Evolutionary conservation across 2,888 invertebrate species (phyloP).

Genomic region (Drosophila fulvimacula): DNA sequence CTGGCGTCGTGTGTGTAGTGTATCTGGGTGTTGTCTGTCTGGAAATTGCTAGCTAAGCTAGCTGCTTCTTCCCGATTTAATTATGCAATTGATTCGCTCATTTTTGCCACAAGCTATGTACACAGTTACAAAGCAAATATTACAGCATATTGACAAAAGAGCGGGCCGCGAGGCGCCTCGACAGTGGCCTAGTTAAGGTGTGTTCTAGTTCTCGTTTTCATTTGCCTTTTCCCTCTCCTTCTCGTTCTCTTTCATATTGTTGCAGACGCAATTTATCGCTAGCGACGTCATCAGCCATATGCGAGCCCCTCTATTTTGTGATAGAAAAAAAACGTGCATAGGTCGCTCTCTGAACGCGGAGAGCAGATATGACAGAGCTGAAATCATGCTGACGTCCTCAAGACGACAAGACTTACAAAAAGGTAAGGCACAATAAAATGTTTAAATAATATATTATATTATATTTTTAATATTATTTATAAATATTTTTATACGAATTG

Average conservation of each 20-base stretch:
- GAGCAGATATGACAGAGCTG: slow-evolving; percentile 2
- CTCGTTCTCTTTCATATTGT: slow-evolving; percentile 31
- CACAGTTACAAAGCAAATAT: slow-evolving; percentile 43
- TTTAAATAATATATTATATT: background rate
- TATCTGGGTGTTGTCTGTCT: slow-evolving; percentile 34
- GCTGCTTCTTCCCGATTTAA: slow-evolving; percentile 29
- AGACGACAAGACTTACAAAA: too few species aligned
- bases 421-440: background rate
- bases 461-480: background rate
- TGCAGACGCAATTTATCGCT: slow-evolving; percentile 33
- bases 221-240: slow-evolving; percentile 35
- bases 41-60: slow-evolving; percentile 46
- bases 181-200: slow-evolving; percentile 45
- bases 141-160: slow-evolving; percentile 14
- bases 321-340: slow-evolving; percentile 43
- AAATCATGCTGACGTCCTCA: slow-evolving; percentile 11
- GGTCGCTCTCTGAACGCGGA: slow-evolving; percentile 21
- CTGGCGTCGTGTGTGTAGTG: background rate
- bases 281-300: slow-evolving; percentile 45
- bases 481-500: background rate
- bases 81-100: slow-evolving; percentile 52
- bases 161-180: slow-evolving; percentile 4
- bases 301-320: slow-evolving; percentile 46
- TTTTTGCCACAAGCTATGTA: slow-evolving; percentile 19
- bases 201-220: slow-evolving; percentile 45